Conservation (phyloP, 2,113 vertebrate species). For the Cyphomyrus plagiostoma region DNA sequence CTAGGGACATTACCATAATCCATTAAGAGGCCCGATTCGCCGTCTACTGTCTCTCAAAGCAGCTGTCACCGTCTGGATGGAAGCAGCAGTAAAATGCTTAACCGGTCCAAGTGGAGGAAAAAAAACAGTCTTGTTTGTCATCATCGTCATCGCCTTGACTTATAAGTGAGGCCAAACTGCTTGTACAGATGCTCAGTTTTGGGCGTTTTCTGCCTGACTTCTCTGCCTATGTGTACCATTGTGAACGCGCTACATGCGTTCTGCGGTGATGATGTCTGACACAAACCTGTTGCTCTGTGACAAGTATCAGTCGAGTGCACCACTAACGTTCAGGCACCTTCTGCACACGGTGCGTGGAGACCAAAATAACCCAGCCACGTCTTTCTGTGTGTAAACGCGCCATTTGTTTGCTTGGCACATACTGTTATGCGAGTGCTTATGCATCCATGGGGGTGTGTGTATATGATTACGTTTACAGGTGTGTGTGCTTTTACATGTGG, state of each 20-base stretch:
- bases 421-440: neutral
- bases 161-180: neutral
- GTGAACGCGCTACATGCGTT: neutral
- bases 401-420: neutral
- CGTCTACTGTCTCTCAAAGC: conserved; percentile 8
- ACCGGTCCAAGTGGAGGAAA: neutral
- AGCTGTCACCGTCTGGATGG: neutral
- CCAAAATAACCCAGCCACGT: neutral
- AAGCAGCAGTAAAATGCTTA: neutral
- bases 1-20: conserved; percentile 11
- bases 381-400: neutral
- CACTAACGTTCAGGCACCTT: neutral
- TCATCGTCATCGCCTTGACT: neutral
- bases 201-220: neutral
- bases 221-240: neutral
- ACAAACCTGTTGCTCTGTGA: neutral
- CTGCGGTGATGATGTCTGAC: neutral
- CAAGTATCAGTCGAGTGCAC: neutral
- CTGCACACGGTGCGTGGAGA: neutral
- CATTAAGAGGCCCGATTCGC: neutral
- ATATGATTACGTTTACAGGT: neutral
- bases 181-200: neutral
- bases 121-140: neutral
- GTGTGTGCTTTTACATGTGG: neutral
- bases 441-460: neutral